Percentiles rank a stretch among this genome's conserved stretches.
Evolutionary conservation across 2,888 invertebrate species (phyloP).

Genomic region (Chalcosyrphus nemorum): DNA sequence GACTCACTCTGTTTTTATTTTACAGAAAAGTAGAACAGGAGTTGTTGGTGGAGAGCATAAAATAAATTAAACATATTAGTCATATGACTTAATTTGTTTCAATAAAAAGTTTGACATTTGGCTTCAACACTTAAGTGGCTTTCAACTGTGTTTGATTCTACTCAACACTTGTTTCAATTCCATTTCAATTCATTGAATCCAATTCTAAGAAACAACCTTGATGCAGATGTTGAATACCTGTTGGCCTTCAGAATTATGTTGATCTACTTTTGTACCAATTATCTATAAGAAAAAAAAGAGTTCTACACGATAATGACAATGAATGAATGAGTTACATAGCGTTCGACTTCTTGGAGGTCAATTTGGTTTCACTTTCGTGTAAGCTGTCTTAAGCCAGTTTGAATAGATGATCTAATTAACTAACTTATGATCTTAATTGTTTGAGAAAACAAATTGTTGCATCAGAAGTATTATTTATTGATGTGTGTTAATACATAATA

Average conservation of each 20-base stretch:
- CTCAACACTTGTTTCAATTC: neutral
- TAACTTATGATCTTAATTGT: slow-evolving; percentile 15
- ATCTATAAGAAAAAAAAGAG: neutral
- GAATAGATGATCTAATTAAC: slow-evolving; percentile 23
- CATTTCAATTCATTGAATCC: neutral
- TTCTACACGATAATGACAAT: neutral
- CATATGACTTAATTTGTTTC: too few species aligned
- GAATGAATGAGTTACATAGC: neutral
- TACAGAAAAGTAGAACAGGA: too few species aligned
- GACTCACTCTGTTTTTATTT: too few species aligned
- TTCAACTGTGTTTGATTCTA: too few species aligned
- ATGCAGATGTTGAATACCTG: neutral
- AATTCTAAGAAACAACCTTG: neutral
- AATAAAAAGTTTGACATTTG: too few species aligned
- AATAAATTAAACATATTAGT: too few species aligned
- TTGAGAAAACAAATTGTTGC: slow-evolving; percentile 27
- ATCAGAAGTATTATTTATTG: slow-evolving; percentile 4
- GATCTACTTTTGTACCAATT: neutral
- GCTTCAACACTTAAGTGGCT: too few species aligned
- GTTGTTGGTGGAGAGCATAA: too few species aligned
- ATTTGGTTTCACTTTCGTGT: slow-evolving; percentile 32
- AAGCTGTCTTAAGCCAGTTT: neutral
- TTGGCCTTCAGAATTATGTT: neutral
- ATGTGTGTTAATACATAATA: slow-evolving; percentile 12
- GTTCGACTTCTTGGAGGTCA: slow-evolving; percentile 12